Evolutionary conservation across 2,113 vertebrate genomes (phyloP).

Genomic region (Uropsilus gracilis): DNA sequence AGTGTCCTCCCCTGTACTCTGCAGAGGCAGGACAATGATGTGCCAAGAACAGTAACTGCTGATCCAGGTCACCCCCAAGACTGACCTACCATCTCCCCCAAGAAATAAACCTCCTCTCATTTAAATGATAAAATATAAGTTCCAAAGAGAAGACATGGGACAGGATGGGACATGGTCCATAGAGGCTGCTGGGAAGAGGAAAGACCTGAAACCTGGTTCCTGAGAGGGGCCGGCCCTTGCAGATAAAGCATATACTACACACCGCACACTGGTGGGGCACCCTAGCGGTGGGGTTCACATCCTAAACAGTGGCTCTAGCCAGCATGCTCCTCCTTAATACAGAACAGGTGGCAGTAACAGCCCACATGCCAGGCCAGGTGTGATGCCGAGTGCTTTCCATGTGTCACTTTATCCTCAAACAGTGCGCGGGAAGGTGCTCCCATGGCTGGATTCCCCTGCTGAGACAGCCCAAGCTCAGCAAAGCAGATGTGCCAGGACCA

Average conservation of each 20-base stretch:
- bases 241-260: background rate
- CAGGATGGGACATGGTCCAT: too few species aligned
- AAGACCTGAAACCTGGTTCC: background rate
- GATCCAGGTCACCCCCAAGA: background rate
- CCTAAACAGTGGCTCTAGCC: background rate
- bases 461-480: background rate
- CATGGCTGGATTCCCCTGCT: background rate
- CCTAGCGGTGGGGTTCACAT: too few species aligned
- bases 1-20: background rate
- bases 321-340: background rate
- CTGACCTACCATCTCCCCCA: background rate
- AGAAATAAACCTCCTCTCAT: background rate
- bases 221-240: too few species aligned
- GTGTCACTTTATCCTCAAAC: background rate
- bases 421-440: background rate
- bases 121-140: background rate
- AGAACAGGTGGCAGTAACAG: background rate
- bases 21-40: background rate
- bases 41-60: background rate
- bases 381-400: background rate
- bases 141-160: background rate
- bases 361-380: background rate
- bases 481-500: background rate
- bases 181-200: background rate
- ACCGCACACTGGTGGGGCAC: background rate